Base-by-base conservation (phyloP, 1,140 invertebrate species). In the Eciton burchellii region DNA sequence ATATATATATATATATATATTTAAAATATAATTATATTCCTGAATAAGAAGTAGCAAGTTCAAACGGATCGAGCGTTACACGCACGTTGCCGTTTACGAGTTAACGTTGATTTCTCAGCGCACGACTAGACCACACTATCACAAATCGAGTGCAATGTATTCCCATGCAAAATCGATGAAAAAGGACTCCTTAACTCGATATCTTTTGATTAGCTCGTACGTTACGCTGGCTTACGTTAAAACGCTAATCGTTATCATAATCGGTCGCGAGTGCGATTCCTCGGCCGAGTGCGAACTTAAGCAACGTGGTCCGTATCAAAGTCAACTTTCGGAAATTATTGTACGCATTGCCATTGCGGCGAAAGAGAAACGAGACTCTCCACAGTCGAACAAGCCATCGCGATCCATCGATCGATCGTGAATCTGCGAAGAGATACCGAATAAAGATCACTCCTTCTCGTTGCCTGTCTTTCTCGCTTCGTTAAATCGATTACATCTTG, bases 161-260 rank as follows among this genome's bases (percentile, higher is more conserved):
- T 21, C 26, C 74, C 70, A 79, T 24, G 12, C 56, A 49, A 79
- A 21, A 45, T 70, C 19, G 62, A 68, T 79, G 62, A 56, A 70
- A 79, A 70, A 68, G 43, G 12, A 12, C 21, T 26, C 43, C 16
- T 14, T 29, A 79, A 16, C 16, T 19, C 41, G 21, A 70, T 45
- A 49, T 56, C 14, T 79, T 79, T 79, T 79, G 63, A 79, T 79
- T 79, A 79, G 49, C 47, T 79, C 60, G 4, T 54, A 24, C 14
- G 9, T 63, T 65, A 35, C 16, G 3, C 24, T 49, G 45, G n/a
- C n/a, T 24, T 26, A 68, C 24, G 62, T 63, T 76, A 52, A n/a
- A n/a, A 74, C 21, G 24, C 21, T 79, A 56, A 43, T 47, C 24
- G 29, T 77, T 56, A 77, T 66, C 74, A 35, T 9, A n/a, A n/a